Base-by-base conservation (phyloP, 1,140 invertebrate species). In the Sycobia sp. region DNA sequence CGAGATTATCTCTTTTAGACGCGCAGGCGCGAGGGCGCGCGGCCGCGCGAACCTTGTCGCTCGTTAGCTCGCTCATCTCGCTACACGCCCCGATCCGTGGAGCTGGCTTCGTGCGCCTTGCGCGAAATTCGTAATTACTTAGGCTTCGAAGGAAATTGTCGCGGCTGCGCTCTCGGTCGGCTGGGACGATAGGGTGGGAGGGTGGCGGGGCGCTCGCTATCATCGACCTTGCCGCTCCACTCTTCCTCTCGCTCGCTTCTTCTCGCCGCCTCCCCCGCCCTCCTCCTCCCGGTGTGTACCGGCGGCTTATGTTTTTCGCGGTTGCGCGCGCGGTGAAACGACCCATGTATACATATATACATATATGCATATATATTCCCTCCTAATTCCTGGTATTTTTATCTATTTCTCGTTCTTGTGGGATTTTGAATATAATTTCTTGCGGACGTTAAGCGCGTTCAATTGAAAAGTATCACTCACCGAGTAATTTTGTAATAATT, bases 1-100 rank as follows among this genome's bases (percentile, higher is more conserved):
- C 41, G 55, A 29, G 62, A 65, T 65, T 65, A 65, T 64, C 62
- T 58, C 47, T 64, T 64, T 55, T 56, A 54, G 39, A 20, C 39
- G 36, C 22, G 18, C 23, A 23, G 46, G 11, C 34, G 2, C 51
- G 13, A 3, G 8, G 10, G 8, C 23, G 18, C 2, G 46, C n/a
- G n/a, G 29, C n/a, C n/a, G n/a, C n/a, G n/a, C n/a, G n/a, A n/a
- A n/a, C n/a, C n/a, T n/a, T n/a, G n/a, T n/a, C n/a, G n/a, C n/a
- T n/a, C n/a, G n/a, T n/a, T n/a, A n/a, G 38, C 38, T 39, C 38
- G n/a, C 38, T 39, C 38, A 14, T 14, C 7, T n/a, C 47, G 27
- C 27, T 11, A 10, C 32, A 22, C 11, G 32, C 29, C 14, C n/a
- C 32, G 13, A 3, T 25, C 13, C n/a, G n/a, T n/a, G n/a, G n/a